These are phyloP conservation scores for Lissocephala sabroskyi DNA, from an alignment of 2,888 invertebrate species.

Conservation along the genomic window DNA sequence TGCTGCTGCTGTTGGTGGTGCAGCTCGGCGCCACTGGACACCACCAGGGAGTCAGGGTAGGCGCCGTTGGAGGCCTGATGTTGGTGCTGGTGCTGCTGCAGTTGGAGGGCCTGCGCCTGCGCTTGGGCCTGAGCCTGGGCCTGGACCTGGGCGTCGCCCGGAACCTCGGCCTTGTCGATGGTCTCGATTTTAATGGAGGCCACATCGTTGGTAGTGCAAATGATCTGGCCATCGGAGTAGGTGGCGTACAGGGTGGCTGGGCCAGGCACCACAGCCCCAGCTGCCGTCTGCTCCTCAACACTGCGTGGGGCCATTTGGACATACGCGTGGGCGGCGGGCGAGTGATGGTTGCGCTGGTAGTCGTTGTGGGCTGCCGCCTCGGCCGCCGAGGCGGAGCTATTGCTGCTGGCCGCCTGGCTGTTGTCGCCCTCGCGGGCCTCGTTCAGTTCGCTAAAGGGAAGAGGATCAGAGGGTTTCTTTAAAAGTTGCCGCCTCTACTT, in stretches of 20 bases:
- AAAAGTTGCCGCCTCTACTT: constrained; percentile 34
- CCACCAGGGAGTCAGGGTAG: constrained; percentile 19
- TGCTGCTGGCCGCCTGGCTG: constrained; percentile 34
- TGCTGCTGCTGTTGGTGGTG: constrained; percentile 18
- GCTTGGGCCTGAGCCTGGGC: constrained; percentile 39
- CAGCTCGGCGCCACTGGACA: constrained; percentile 8
- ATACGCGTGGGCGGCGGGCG: constrained; percentile 59
- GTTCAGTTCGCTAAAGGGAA: constrained; percentile 55
- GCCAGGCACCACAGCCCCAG: constrained; percentile 3
- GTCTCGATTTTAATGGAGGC: constrained; percentile 68
- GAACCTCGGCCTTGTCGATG: constrained; percentile 62
- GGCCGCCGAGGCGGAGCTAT: constrained; percentile 38
- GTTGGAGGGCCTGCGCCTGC: neutral
- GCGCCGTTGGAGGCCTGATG: constrained; percentile 34
- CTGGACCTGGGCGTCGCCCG: constrained; percentile 45
- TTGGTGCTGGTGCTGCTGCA: constrained; percentile 11
- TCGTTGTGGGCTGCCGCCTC: constrained; percentile 42
- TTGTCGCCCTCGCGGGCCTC: constrained; percentile 62
- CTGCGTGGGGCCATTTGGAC: constrained; percentile 68
- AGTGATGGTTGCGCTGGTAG: constrained; percentile 59
- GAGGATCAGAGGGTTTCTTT: neutral
- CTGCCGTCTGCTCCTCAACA: constrained; percentile 50
- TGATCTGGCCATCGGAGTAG: constrained; percentile 56
- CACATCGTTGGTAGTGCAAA: constrained; percentile 58
- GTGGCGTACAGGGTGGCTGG: constrained; percentile 58